phyloP scores from a whole-genome alignment of 2,888 invertebrate species.

The Aphrophora alni region DNA sequence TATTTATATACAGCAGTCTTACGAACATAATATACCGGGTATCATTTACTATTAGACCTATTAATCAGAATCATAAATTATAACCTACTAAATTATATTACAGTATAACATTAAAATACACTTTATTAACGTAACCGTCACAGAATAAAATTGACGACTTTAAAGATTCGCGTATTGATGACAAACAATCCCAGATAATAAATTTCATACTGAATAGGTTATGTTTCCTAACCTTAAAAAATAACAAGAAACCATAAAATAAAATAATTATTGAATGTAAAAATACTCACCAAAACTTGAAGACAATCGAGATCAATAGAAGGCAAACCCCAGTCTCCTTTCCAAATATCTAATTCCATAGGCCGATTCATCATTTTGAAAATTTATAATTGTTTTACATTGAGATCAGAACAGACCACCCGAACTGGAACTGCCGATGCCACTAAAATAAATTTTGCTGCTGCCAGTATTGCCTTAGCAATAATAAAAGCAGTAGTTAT shows the following conservation, averaged over 20 bases:
- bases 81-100: too few relatives aligned
- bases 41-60: too few relatives aligned
- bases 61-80: too few relatives aligned
- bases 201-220: too few relatives aligned
- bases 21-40: too few relatives aligned
- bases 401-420: background rate
- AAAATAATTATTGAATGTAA: conserved; percentile 12
- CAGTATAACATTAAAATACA: too few relatives aligned
- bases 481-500: background rate
- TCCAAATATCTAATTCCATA: conserved; percentile 75
- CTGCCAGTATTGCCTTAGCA: too few relatives aligned
- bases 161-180: too few relatives aligned
- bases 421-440: background rate
- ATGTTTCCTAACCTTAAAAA: background rate
- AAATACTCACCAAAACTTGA: conserved; percentile 74
- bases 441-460: background rate
- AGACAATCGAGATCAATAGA: conserved; percentile 85
- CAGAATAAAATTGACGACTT: too few relatives aligned
- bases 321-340: conserved; percentile 86
- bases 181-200: too few relatives aligned
- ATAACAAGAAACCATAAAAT: background rate
- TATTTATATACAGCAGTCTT: too few relatives aligned
- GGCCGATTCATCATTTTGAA: conserved; percentile 37
- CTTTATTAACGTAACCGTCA: too few relatives aligned
- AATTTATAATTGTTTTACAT: background rate